Percentiles rank a stretch among this genome's conserved stretches.
phyloP scores from a whole-genome alignment of 2,888 invertebrate genomes.

The Pheosia gnoma region DNA sequence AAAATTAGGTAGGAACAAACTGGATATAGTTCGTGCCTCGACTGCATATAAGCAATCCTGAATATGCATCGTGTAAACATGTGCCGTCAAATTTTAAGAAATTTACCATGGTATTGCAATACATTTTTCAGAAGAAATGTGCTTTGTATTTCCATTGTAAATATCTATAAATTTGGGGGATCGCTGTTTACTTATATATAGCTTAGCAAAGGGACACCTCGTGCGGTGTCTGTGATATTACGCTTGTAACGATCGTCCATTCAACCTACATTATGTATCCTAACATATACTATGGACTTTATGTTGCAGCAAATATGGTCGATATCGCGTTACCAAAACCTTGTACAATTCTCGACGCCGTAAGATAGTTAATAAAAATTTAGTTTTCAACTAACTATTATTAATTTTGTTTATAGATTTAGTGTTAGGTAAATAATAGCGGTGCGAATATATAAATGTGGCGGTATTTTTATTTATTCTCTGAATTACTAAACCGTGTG shows the following conservation, averaged over 20 bases:
- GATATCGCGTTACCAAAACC: conserved; percentile 26
- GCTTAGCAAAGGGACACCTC: conserved; percentile 66
- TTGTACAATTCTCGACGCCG: conserved; percentile 35
- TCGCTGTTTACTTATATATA: conserved; percentile 50
- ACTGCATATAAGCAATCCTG: conserved; percentile 33
- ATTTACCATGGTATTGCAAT: too few species aligned
- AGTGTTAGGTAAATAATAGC: conserved; percentile 5
- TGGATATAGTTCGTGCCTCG: neutral
- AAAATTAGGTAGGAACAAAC: neutral
- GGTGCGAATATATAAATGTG: conserved; percentile 3
- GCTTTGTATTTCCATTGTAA: too few species aligned
- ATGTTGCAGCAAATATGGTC: conserved; percentile 32
- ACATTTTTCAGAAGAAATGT: too few species aligned
- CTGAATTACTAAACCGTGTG: conserved; percentile 5
- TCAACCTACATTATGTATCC: conserved; percentile 55
- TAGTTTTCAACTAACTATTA: conserved; percentile 23
- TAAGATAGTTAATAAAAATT: conserved; percentile 14
- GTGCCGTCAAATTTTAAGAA: too few species aligned
- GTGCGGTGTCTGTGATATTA: conserved; percentile 74
- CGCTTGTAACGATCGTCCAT: conserved; percentile 82
- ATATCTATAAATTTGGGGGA: too few species aligned
- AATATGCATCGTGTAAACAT: conserved; percentile 38
- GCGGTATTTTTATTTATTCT: conserved; percentile 3
- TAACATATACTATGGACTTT: conserved; percentile 46
- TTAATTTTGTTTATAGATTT: conserved; percentile 26